Evolutionary conservation across 1,140 invertebrate genomes (phyloP).

Genomic region (Ephestia elutella): DNA sequence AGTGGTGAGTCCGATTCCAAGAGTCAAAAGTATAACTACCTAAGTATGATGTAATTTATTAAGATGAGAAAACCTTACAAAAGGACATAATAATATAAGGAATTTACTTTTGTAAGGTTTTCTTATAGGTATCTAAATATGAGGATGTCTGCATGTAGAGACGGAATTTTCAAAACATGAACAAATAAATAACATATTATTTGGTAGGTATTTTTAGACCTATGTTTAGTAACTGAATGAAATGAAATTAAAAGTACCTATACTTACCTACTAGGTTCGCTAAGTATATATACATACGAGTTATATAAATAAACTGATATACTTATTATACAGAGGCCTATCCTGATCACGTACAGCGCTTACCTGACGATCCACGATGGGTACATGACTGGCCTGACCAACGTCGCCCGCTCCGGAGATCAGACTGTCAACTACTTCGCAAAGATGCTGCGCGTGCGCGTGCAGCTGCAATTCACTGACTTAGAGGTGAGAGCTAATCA

Average conservation of each 20-base stretch:
- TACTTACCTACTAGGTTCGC: too few species aligned
- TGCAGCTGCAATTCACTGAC: slow-evolving; percentile 44
- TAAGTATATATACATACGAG: neutral
- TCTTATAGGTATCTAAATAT: too few species aligned
- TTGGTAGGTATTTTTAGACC: too few species aligned
- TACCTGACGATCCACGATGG: slow-evolving; percentile 63
- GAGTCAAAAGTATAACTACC: neutral
- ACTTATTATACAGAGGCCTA: slow-evolving; percentile 41
- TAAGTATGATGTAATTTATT: neutral
- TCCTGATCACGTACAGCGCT: slow-evolving; percentile 68
- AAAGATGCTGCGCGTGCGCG: slow-evolving; percentile 55
- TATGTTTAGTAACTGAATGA: too few species aligned
- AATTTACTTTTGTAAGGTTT: too few species aligned
- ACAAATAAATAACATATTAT: too few species aligned
- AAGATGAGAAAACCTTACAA: too few species aligned
- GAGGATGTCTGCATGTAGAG: too few species aligned
- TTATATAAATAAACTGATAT: neutral
- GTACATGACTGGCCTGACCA: slow-evolving; percentile 58
- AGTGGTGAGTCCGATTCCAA: slow-evolving; percentile 52
- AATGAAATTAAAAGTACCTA: too few species aligned
- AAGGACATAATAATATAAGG: too few species aligned
- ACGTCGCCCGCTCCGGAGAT: slow-evolving; percentile 57
- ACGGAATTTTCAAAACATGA: too few species aligned
- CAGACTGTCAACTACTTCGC: slow-evolving; percentile 62
- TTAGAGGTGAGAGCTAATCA: slow-evolving; percentile 32